Evolutionary conservation across 2,888 invertebrate species (phyloP).

Genomic region (Hofmannophila pseudospretella): DNA sequence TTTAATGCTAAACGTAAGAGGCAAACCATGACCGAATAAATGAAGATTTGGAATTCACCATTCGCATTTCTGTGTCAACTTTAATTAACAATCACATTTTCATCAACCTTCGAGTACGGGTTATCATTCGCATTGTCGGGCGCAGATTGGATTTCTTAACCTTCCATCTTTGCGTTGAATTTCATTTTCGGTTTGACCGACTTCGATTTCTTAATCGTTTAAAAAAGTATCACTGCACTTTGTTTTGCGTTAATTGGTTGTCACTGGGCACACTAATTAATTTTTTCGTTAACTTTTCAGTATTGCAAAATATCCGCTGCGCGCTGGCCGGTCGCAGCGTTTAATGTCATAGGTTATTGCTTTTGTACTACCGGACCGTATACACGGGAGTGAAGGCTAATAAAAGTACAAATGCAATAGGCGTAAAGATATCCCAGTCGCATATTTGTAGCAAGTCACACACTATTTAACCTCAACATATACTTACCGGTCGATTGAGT

Average conservation of each 20-base stretch:
- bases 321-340: conserved; percentile 23
- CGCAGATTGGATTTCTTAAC: conserved; percentile 64
- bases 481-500: too few relatives aligned
- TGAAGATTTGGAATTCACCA: conserved; percentile 71
- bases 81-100: conserved; percentile 75
- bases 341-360: conserved; percentile 39
- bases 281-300: conserved; percentile 13
- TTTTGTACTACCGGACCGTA: conserved; percentile 26
- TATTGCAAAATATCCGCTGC: conserved; percentile 7
- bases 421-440: conserved; percentile 39
- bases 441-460: conserved; percentile 22
- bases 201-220: conserved; percentile 43
- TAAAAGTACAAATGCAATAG: conserved; percentile 44
- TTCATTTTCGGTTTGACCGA: conserved; percentile 49
- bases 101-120: conserved; percentile 61
- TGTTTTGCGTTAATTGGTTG: conserved; percentile 32
- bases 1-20: conserved; percentile 73
- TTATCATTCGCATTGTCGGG: conserved; percentile 59
- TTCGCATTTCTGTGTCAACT: conserved; percentile 74
- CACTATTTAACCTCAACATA: conserved; percentile 15
- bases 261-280: conserved; percentile 15
- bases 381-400: conserved; percentile 31
- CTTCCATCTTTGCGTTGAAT: conserved; percentile 46
- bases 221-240: conserved; percentile 30
- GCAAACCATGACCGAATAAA: conserved; percentile 73